Evolutionary conservation across 2,797 vertebrate species (phyloP).

Genomic region (Sebastiscus albofasciatus): DNA sequence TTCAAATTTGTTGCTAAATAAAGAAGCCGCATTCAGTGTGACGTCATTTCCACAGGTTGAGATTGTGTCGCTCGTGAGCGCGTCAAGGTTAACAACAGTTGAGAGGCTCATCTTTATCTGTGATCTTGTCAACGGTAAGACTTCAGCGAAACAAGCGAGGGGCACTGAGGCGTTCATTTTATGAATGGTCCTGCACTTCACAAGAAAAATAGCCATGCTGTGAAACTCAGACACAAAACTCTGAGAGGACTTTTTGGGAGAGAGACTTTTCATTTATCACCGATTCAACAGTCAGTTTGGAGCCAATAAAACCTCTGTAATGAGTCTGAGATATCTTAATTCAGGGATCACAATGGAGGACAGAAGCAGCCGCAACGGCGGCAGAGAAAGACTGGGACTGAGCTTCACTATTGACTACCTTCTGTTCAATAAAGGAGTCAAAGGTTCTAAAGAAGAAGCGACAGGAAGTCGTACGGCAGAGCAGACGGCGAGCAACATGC

Average conservation of each 20-base stretch:
- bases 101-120: constrained; percentile 79
- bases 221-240: constrained; percentile 31
- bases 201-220: constrained; percentile 40
- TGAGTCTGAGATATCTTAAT: constrained; percentile 55
- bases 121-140: constrained; percentile 72
- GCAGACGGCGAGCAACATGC: constrained; percentile 36
- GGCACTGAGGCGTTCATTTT: constrained; percentile 19
- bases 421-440: constrained; percentile 81
- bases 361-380: constrained; percentile 51
- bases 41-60: constrained; percentile 71
- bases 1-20: constrained; percentile 19
- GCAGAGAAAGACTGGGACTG: constrained; percentile 75
- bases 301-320: constrained; percentile 36
- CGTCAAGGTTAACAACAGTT: constrained; percentile 75
- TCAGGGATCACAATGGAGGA: constrained; percentile 70
- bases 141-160: constrained; percentile 44
- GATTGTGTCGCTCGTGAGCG: constrained; percentile 59
- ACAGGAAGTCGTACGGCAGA: constrained; percentile 45
- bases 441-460: constrained; percentile 59
- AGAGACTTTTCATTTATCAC: constrained; percentile 34
- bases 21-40: constrained; percentile 40
- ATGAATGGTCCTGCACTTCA: constrained; percentile 25
- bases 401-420: constrained; percentile 88
- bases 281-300: constrained; percentile 20
- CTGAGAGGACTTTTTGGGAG: constrained; percentile 16